Base-by-base conservation (phyloP, 2,888 invertebrate species). In the Cremastinae sp. region DNA sequence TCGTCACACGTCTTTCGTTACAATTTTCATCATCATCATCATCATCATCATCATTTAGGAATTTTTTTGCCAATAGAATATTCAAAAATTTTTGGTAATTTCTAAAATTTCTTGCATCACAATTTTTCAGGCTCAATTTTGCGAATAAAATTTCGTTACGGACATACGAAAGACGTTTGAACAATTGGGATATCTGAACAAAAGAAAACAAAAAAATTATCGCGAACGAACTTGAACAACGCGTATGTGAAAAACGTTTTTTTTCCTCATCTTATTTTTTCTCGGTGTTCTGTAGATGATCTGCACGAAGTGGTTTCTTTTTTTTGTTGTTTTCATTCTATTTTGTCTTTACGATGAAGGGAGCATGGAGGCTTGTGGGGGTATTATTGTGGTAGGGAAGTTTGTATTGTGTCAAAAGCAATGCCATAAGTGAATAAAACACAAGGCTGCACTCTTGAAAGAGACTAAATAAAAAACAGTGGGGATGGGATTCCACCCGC, bases 351-450 rank as follows among this genome's bases (percentile, higher is more conserved):
- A 78, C 74, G 78, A 76, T 76, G 76, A 76, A 76, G 72, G 76
- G 76, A 76, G 73, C 76, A 76, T 76, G 74, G 61, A 75, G 74
- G 81, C 75, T 78, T 82, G 80, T 84, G 83, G 74, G 81, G 84
- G 79, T 81, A 81, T 80, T 82, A 82, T 79, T 74, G 80, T 80
- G 76, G 73, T 78, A 70, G 78, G 81, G 82, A 78, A 80, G 79
- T 79, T 87, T 87, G 89, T 89, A 89, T 89, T 89, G 89, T 89
- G 88, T 88, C 80, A 84, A 89, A 89, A 90, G 85, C 85, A 89
- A 90, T 85, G 84, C 84, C 83, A 84, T 89, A 90, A 90, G 89
- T 89, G 88, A 90, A 89, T 74, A 83, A 82, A 90, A 90, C 89
- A 84, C 83, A 90, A 89, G 84, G 87, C 84, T 89, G 87, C 86